Conservation (phyloP, 2,888 invertebrate genomes). For the Trichopoda pennipes region DNA sequence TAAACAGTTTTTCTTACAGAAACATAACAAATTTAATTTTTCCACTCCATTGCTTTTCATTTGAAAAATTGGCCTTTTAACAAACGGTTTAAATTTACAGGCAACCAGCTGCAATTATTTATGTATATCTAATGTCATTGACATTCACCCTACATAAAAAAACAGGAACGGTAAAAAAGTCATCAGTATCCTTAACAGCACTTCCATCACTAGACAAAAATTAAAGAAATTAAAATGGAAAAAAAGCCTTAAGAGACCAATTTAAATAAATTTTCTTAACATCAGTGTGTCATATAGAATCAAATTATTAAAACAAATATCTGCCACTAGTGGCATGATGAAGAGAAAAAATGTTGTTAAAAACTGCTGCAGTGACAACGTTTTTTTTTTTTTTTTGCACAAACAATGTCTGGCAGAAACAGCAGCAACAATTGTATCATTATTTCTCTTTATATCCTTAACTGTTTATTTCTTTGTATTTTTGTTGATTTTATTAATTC, state of each 20-base stretch:
- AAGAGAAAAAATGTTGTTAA: not conserved
- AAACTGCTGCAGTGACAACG: not conserved
- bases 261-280: constrained; percentile 40
- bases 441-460: constrained; percentile 22
- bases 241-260: constrained; percentile 26
- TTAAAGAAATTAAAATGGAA: not conserved
- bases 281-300: constrained; percentile 41
- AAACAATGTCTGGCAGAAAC: not conserved
- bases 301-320: constrained; percentile 59
- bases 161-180: not conserved
- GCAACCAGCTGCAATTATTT: constrained; percentile 2
- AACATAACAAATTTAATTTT: not conserved
- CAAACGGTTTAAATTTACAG: not conserved
- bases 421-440: constrained; percentile 46
- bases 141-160: constrained; percentile 42
- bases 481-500: constrained; percentile 10
- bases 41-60: not conserved
- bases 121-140: constrained; percentile 37
- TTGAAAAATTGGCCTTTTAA: not conserved
- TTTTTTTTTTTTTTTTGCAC: too few relatives aligned
- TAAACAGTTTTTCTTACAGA: too few relatives aligned
- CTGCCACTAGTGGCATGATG: constrained; percentile 19
- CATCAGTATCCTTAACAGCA: not conserved
- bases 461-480: constrained; percentile 22
- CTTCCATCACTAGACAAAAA: not conserved